Conservation (phyloP, 2,113 vertebrate genomes). For the Myrmecophaga tridactyla region DNA sequence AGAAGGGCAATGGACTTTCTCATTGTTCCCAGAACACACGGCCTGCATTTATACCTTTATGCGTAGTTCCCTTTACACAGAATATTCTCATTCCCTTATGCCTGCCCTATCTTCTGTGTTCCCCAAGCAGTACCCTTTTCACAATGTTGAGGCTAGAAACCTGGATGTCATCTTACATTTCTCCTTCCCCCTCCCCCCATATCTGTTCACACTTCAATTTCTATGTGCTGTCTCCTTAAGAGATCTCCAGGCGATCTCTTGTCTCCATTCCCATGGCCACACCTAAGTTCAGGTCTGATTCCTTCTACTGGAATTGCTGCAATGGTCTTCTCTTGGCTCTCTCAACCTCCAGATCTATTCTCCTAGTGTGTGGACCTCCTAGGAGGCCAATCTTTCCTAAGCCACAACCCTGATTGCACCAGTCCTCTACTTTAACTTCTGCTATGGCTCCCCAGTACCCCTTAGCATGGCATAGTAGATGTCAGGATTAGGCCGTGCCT, state of each 20-base stretch:
- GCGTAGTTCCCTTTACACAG: neutral
- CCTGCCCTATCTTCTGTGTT: neutral
- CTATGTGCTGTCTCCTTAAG: neutral
- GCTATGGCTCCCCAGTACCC: too few species aligned
- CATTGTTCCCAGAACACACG: neutral
- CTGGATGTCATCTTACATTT: neutral
- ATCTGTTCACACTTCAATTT: neutral
- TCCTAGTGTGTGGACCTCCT: neutral
- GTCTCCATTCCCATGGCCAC: neutral
- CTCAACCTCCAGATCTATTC: neutral
- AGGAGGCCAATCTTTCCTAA: neutral
- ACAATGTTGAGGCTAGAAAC: neutral
- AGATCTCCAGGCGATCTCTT: neutral
- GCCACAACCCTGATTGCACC: rapidly evolving
- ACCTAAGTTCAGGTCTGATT: neutral
- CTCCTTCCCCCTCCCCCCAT: neutral
- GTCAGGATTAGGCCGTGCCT: neutral
- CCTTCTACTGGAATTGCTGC: neutral
- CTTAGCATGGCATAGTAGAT: neutral
- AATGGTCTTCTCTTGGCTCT: neutral
- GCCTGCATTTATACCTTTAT: neutral
- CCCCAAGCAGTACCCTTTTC: neutral
- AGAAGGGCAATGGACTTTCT: neutral
- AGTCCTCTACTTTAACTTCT: neutral
- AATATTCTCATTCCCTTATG: neutral